Percentiles rank a stretch among this genome's conserved stretches.
Conservation (phyloP, 2,888 invertebrate genomes). For the Tipula vernalis region DNA sequence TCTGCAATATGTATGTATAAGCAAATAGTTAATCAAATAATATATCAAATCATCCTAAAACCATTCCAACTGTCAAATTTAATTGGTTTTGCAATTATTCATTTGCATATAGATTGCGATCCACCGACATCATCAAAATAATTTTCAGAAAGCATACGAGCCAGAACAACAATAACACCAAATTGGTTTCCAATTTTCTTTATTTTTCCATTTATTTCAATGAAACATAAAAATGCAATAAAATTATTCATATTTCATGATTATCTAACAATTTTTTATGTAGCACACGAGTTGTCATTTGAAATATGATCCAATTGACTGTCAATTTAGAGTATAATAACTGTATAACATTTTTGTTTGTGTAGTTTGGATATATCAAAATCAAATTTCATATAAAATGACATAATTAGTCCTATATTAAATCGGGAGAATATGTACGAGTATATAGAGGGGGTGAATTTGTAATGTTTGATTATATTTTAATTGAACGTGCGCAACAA, state of each 20-base stretch:
- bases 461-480: not conserved
- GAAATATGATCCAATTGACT: constrained; percentile 4
- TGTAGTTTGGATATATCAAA: not conserved
- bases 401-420: not conserved
- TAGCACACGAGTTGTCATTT: not conserved
- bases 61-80: not conserved
- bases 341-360: not conserved
- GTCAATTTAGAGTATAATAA: not conserved
- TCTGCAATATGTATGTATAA: not conserved
- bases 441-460: not conserved
- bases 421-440: not conserved
- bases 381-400: not conserved
- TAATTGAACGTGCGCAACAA: not conserved
- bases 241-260: not conserved
- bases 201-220: not conserved
- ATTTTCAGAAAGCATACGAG: not conserved
- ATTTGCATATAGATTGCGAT: not conserved
- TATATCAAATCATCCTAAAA: not conserved
- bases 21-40: not conserved
- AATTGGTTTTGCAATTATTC: not conserved
- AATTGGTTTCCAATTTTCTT: not conserved
- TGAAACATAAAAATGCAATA: not conserved
- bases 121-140: too few species aligned
- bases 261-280: not conserved
- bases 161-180: not conserved